Base-by-base conservation (phyloP, 2,888 invertebrate genomes). In the Habrosyne pyritoides region DNA sequence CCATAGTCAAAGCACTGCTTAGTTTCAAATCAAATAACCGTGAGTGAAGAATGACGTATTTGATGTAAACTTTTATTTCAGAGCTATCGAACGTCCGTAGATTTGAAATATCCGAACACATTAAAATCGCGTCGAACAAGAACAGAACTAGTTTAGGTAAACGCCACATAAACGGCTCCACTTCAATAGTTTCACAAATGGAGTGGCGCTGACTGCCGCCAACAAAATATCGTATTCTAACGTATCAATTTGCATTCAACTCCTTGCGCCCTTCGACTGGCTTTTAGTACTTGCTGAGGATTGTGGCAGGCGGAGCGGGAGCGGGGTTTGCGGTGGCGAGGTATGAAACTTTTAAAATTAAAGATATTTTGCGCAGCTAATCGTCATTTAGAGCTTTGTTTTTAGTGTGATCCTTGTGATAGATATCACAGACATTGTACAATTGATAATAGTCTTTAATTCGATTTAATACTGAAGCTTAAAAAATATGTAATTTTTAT, bases 211-310 rank as follows among this genome's bases (percentile, higher is more conserved):
- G 18, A 14, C 42, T 18, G 42, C 18, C 14, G 47, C 18, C 33
- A 53, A 36, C 28, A 26, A 21, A 49, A 49, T 36, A 30, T 46
- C 53, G 47, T 14, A 14, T 52, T 57, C 42, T 42, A 42, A 57
- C 53, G 54, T 52, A 59, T 61, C 55, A 54, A 50, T 63, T 56
- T 56, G 56, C 60, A 60, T 63, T 60, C 63, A 60, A 63, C 58
- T 63, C 56, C 42, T 42, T 52, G 36, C 52, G 53, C 53, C 58
- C 56, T 55, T 42, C 18, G 8, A 7, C 54, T 22, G 49, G 30
- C 55, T 55, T 52, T 57, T 50, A 47, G 42, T 21, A 46, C 51
- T 48, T 52, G 46, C 48, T 36, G 48, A n/a, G n/a, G 21, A 50
- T 18, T 1, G 42, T 42, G 42, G 8, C 6, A 42, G 8, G 42